These are phyloP conservation scores for Ormyrus labotus DNA, from an alignment of 2,888 invertebrate genomes.

Conservation along the genomic window DNA sequence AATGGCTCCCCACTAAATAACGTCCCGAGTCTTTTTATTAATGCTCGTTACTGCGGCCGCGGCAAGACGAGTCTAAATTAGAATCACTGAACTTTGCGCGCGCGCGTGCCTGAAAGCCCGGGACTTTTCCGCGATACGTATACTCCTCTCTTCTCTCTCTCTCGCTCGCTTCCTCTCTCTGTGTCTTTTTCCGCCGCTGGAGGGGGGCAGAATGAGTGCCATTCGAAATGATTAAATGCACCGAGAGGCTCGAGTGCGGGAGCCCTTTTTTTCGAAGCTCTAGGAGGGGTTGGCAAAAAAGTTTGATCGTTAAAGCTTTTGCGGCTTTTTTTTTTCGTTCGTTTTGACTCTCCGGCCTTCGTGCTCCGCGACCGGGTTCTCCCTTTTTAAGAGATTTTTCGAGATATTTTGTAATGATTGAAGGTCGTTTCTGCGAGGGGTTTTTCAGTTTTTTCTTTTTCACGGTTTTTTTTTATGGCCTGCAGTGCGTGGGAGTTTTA, in stretches of 20 bases:
- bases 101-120: neutral
- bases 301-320: constrained; percentile 42
- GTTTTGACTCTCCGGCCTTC: neutral
- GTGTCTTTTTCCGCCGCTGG: neutral
- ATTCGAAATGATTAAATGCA: constrained; percentile 47
- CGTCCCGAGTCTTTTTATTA: constrained; percentile 57
- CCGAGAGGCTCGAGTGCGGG: constrained; percentile 16
- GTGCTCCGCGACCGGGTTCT: too few relatives aligned
- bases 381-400: neutral
- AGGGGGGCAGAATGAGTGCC: constrained; percentile 11
- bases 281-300: constrained; percentile 29
- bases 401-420: constrained; percentile 32
- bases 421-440: constrained; percentile 1
- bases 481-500: too few relatives aligned
- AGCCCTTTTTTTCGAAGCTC: constrained; percentile 7
- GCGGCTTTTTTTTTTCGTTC: constrained; percentile 24
- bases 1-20: constrained; percentile 58
- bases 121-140: constrained; percentile 5
- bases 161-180: neutral
- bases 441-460: neutral
- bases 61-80: constrained; percentile 30
- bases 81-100: constrained; percentile 37
- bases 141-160: neutral
- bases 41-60: constrained; percentile 56
- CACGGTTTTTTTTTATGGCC: too few relatives aligned